These are phyloP conservation scores for Chionomys nivalis DNA, from an alignment of 2,113 vertebrate genomes.

Conservation along the genomic window DNA sequence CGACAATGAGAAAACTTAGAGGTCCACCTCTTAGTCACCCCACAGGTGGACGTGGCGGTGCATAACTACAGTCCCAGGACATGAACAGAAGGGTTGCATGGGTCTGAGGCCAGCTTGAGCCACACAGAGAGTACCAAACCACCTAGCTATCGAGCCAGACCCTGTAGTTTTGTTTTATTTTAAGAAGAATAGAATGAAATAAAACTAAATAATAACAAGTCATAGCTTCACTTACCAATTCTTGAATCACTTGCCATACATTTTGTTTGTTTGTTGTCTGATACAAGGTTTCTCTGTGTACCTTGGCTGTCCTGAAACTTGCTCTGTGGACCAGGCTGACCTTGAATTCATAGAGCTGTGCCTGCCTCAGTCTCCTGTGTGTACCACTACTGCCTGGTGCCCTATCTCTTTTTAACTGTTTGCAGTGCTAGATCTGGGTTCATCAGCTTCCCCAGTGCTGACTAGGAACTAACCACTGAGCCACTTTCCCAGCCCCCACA, in stretches of 20 bases:
- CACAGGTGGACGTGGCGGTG: neutral
- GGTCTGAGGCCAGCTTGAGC: neutral
- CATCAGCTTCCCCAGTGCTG: neutral
- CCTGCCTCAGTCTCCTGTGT: neutral
- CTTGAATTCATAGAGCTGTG: neutral
- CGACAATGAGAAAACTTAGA: neutral
- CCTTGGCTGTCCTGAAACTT: neutral
- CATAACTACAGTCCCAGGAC: neutral
- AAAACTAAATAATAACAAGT: neutral
- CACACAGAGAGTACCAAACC: neutral
- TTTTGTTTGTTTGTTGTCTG: neutral
- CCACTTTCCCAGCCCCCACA: too few species aligned
- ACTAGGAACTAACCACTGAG: too few species aligned
- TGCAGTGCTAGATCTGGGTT: neutral
- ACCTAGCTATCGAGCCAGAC: neutral
- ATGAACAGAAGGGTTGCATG: neutral
- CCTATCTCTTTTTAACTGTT: neutral
- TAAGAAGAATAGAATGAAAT: neutral
- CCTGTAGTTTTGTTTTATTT: neutral
- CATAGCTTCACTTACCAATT: neutral
- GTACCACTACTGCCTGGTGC: neutral
- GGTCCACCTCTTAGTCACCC: neutral
- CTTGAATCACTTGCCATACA: neutral
- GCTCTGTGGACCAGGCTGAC: neutral
- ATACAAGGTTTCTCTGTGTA: neutral